Evolutionary conservation across 2,113 vertebrate genomes (phyloP), one percentile per base, ranked within the genome.

Genomic region (Eleginops maclovinus): DNA sequence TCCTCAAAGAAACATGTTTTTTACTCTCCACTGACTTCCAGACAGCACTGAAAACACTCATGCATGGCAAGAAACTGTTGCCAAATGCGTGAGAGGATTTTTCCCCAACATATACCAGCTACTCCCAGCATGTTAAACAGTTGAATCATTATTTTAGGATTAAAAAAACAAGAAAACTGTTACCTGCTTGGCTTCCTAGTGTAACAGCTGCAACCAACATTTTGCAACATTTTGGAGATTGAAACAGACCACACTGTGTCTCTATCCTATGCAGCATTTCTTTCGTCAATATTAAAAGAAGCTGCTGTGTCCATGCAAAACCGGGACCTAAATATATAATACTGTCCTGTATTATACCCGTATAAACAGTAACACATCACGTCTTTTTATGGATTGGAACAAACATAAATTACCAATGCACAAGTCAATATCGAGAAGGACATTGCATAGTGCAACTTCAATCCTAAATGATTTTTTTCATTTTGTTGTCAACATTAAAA

Each of bases 1-100:
- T 82, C 67, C 62, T 81, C 70, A 76, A 71, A 78, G 50, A 76
- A 77, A 41, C 2, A 9, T n/a, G 4, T 55, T 65, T 68, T 62
- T 4, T 24, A 19, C 28, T 73, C 11, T 41, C 8, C 24, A 66
- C 4, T 67, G 41, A 77, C 59, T 84, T 85, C 68, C 50, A 68
- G 24, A 55, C 14, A 31, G 16, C 24, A 26, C 69, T 16, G 56
- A 75, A 74, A 66, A 69, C 73, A 78, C 60, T 82, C 53, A 80
- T 36, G 69, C 41, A 81, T 60, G n/a, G 54, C 47, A 73, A 51
- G n/a, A 77, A 55, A 36, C 9, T 14, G 36, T 14, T 2, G 22
- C 70, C 60, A 62, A 58, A 70, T 59, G 12, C 1, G 4, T 72
- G 71, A 79, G 58, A 69, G 24, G 21, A 65, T 72, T 79, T 86